These are phyloP conservation scores for Martes martes DNA, from an alignment of 2,113 vertebrate species.

Conservation along the genomic window DNA sequence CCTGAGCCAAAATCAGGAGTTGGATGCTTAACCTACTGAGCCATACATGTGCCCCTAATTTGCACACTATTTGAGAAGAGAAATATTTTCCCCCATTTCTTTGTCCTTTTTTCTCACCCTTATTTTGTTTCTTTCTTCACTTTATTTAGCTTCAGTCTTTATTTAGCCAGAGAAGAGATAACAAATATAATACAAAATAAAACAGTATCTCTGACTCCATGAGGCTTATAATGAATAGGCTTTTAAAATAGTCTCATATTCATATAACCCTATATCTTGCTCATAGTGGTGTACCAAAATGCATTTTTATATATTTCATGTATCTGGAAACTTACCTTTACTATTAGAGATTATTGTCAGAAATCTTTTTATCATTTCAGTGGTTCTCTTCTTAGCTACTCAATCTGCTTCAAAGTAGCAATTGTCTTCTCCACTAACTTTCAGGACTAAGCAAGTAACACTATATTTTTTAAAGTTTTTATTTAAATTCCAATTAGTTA, in stretches of 20 bases:
- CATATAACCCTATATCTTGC: not conserved
- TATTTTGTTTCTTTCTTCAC: not conserved
- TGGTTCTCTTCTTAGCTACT: not conserved
- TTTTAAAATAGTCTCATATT: not conserved
- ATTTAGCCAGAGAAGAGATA: not conserved
- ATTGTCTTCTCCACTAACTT: not conserved
- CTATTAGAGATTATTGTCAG: not conserved
- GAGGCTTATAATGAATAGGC: not conserved
- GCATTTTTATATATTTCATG: not conserved
- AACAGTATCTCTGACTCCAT: not conserved
- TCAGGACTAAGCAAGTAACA: not conserved
- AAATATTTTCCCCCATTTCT: not conserved
- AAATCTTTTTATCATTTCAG: not conserved
- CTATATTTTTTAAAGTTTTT: not conserved
- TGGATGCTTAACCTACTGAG: not conserved
- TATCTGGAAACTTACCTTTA: not conserved
- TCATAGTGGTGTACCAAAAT: not conserved
- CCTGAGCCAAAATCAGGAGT: not conserved
- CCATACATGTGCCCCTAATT: not conserved
- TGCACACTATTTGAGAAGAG: not conserved
- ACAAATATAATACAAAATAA: not conserved
- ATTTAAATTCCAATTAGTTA: not conserved
- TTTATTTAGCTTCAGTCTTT: not conserved
- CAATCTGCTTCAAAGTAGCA: not conserved
- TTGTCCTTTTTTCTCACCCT: not conserved